phyloP scores from a whole-genome alignment of 2,113 vertebrate species.

The Aspiorhynchus laticeps region DNA sequence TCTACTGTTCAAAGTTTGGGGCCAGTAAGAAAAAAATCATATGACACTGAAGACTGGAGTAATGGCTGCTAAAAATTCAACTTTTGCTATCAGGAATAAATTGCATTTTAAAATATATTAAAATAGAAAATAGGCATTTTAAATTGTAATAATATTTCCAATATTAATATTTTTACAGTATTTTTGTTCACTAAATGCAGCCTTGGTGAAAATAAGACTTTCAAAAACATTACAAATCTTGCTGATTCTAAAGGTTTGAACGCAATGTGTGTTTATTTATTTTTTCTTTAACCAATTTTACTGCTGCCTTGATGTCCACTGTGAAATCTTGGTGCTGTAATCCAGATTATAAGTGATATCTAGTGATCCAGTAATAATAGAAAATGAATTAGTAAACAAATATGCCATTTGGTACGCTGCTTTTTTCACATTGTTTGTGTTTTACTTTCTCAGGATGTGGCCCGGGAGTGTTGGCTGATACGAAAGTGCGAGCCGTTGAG shows the following conservation, averaged over 20 bases:
- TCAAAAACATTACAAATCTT: neutral
- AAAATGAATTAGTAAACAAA: neutral
- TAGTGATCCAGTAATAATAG: neutral
- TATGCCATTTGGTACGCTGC: neutral
- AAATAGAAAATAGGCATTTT: neutral
- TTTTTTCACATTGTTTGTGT: slow-evolving; percentile 3
- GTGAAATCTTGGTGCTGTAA: neutral
- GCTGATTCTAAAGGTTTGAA: neutral
- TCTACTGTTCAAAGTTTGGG: neutral
- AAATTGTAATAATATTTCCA: neutral
- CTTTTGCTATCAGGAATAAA: neutral
- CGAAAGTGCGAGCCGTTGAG: slow-evolving; percentile 90
- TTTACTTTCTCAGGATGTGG: slow-evolving; percentile 80
- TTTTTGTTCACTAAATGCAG: neutral
- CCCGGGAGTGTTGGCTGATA: slow-evolving; percentile 86
- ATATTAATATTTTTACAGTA: neutral
- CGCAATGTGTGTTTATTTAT: neutral
- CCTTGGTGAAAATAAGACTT: neutral
- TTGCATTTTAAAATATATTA: neutral
- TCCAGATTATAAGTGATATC: neutral
- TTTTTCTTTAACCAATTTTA: neutral
- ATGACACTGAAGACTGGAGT: neutral
- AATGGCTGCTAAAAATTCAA: neutral
- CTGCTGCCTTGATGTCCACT: neutral
- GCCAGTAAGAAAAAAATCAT: neutral